Percentiles rank a stretch among this genome's conserved stretches.
phyloP scores from a whole-genome alignment of 2,113 vertebrate genomes.

The Cyphomyrus plagiostoma region DNA sequence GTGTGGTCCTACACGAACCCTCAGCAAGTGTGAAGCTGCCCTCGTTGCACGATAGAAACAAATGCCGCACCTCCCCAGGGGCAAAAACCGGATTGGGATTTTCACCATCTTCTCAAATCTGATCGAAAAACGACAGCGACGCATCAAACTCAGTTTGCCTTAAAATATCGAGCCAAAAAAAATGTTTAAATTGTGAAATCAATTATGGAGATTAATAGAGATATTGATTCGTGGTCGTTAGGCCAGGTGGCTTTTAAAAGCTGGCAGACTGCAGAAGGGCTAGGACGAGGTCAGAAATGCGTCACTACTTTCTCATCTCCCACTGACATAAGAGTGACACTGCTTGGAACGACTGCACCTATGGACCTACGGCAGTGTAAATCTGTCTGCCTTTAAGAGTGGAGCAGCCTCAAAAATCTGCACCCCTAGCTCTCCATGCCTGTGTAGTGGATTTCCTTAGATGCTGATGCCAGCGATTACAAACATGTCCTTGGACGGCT shows the following conservation, averaged over 20 bases:
- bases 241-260: background rate
- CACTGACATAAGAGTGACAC: background rate
- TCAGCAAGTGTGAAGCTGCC: background rate
- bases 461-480: background rate
- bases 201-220: slow-evolving; percentile 14
- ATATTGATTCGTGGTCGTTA: background rate
- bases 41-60: background rate
- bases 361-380: background rate
- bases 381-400: background rate
- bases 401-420: background rate
- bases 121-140: background rate
- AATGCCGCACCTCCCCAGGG: background rate
- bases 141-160: background rate
- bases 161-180: background rate
- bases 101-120: background rate
- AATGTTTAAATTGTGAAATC: background rate
- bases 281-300: background rate
- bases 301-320: background rate
- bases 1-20: background rate
- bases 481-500: background rate
- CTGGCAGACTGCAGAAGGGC: background rate
- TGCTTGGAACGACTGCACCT: background rate
- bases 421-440: background rate
- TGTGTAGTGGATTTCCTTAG: background rate
- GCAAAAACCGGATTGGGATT: background rate